Evolutionary conservation across 2,113 vertebrate genomes (phyloP).

Genomic region (Syrmaticus mikado): DNA sequence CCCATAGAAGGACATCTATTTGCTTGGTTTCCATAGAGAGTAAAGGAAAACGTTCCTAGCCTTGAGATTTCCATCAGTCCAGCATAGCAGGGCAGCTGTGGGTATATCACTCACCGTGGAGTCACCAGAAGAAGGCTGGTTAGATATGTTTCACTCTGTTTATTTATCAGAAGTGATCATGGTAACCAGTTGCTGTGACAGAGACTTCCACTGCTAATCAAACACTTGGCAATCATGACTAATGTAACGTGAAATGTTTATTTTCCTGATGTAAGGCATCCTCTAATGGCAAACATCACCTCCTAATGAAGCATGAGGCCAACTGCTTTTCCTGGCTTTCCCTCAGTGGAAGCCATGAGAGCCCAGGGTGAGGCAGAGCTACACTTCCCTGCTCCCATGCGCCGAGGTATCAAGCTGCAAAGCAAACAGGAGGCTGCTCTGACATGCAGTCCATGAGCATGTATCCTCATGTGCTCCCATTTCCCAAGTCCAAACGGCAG

Average conservation of each 20-base stretch:
- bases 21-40: constrained; percentile 64
- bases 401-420: fast-evolving
- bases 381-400: fast-evolving
- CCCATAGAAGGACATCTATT: constrained; percentile 12
- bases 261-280: constrained; percentile 34
- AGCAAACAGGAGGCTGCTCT: not conserved
- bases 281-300: not conserved
- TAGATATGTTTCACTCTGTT: constrained; percentile 29
- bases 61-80: not conserved
- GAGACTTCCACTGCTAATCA: constrained; percentile 23
- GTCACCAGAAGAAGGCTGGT: constrained; percentile 30
- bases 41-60: not conserved
- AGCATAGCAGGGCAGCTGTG: not conserved
- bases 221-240: constrained; percentile 29
- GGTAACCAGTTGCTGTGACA: constrained; percentile 32
- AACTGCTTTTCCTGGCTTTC: not conserved
- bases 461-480: not conserved
- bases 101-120: not conserved
- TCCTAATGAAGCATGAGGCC: not conserved
- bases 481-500: not conserved
- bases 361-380: not conserved
- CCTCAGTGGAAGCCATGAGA: not conserved
- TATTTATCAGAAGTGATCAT: constrained; percentile 22
- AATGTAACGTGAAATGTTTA: constrained; percentile 8
- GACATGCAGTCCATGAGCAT: not conserved